Evolutionary conservation across 37 sponge, comb jelly and placozoan species (phyloP), one percentile per base, ranked within the genome.

Genomic region (Eunapius fragilis): DNA sequence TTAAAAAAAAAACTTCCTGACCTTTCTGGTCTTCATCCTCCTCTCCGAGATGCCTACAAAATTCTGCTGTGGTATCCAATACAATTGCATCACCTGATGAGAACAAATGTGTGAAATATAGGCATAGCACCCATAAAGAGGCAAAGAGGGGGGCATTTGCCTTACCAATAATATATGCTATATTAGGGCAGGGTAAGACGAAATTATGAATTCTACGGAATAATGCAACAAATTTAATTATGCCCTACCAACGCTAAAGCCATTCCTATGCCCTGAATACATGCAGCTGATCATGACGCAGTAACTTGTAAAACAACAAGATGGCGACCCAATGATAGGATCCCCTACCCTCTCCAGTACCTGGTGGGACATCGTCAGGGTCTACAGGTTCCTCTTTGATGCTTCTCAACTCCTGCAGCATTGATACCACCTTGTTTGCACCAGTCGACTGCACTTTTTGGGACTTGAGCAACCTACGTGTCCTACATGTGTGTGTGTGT

Each of bases 31-130:
- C 67, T 73, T 77, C 70, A 9, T 79, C 77, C 27, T 89, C 88
- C 68, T 89, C 93, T 26, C 93, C 93, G 5, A 93, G 68, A 26
- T 93, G 87, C 24, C 81, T 24, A 34, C 93, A 93, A 76, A 93
- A 93, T 86, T 93, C 96, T 33, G 94, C 84, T 5, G 91, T 92
- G 19, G 74, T 92, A 76, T 96, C 93, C 80, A 96, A 37, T 31
- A 96, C 89, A 28, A 96, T 92, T 14, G 33, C 12, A 4, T 36
- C 78, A 32, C 58, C 86, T 38, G 32, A 78, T 58, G 11, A 72
- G 6, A 23, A 35, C 73, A n/a, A 23, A 31, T 33, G 10, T 23
- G 25, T 72, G 45, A n/a, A n/a, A n/a, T n/a, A n/a, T n/a, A n/a
- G n/a, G n/a, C n/a, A n/a, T n/a, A n/a, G n/a, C n/a, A n/a, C n/a